Evolutionary conservation across 2,888 invertebrate species (phyloP), one percentile per base, ranked within the genome.

Genomic region (Galeruca laticollis): DNA sequence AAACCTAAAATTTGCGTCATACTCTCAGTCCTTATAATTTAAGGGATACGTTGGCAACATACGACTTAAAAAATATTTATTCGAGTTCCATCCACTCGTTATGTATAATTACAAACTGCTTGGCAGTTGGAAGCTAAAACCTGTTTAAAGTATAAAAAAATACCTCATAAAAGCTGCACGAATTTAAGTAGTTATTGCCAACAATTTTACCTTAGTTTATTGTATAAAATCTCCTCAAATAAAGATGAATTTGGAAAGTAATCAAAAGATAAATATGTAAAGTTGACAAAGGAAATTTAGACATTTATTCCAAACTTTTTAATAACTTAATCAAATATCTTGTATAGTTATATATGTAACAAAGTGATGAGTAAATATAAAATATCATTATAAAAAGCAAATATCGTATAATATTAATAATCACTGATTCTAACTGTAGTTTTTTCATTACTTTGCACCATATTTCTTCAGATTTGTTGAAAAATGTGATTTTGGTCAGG

Each of bases 21-120:
- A 47, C 57, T 64, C 64, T 64, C 64, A 64, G 64, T 64, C 64
- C 56, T 37, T 56, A 43, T 49, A 51, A 18, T 51, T 51, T 11
- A 21, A 20, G 20, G 4, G 18, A 20, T 5, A 51, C 5, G 11
- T n/a, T 26, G 21, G 52, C 52, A 52, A 52, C 13, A 21, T 0
- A 26, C 18, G 11, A 52, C 52, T 21, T 52, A 13, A 26, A 52
- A 11, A 52, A 26, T 11, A 18, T 2, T 15, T 47, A 4, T 40
- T 40, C 13, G 5, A 40, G n/a, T n/a, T n/a, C n/a, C n/a, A n/a
- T n/a, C n/a, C n/a, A n/a, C n/a, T 11, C 5, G 37, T 40, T 33
- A 6, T 33, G 33, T 57, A 60, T 21, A 26, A 61, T 31, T 61
- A 61, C 51, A n/a, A n/a, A 9, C 31, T 26, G 6, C 3, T 6